Conservation (phyloP, 2,797 vertebrate genomes). For the Eleutherodactylus coqui region DNA sequence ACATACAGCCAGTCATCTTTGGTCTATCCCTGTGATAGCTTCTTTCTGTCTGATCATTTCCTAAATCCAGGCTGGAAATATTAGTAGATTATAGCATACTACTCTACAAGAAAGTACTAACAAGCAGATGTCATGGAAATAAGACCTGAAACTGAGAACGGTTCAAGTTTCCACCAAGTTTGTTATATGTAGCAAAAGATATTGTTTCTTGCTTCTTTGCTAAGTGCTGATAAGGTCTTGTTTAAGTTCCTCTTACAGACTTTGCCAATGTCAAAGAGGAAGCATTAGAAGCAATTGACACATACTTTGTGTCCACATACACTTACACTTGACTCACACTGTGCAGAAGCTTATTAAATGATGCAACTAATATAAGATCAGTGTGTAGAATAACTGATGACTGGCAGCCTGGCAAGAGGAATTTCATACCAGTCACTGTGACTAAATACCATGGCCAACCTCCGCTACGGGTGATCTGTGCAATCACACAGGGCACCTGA, state of each 20-base stretch:
- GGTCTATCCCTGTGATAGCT: neutral
- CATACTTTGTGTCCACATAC: slow-evolving; percentile 37
- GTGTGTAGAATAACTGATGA: neutral
- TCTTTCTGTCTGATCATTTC: too few species aligned
- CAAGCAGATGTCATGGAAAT: too few species aligned
- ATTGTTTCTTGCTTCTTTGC: slow-evolving; percentile 19
- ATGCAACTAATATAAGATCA: neutral
- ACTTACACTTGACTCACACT: slow-evolving; percentile 6
- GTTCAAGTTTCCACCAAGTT: neutral
- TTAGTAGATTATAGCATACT: too few species aligned
- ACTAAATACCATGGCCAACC: too few species aligned
- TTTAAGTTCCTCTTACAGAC: slow-evolving; percentile 45
- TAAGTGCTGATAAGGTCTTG: slow-evolving; percentile 44
- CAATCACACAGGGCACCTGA: too few species aligned
- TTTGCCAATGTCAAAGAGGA: slow-evolving; percentile 50
- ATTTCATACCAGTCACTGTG: neutral
- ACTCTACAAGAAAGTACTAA: too few species aligned
- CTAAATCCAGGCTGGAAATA: too few species aligned
- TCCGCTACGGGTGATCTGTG: too few species aligned
- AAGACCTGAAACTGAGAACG: neutral
- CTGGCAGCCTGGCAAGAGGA: neutral
- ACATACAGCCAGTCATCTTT: too few species aligned
- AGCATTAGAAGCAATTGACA: slow-evolving; percentile 51
- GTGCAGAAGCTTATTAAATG: neutral
- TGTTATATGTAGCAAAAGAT: neutral